phyloP scores from a whole-genome alignment of 1,140 invertebrate species.

The Drosophila parvula region DNA sequence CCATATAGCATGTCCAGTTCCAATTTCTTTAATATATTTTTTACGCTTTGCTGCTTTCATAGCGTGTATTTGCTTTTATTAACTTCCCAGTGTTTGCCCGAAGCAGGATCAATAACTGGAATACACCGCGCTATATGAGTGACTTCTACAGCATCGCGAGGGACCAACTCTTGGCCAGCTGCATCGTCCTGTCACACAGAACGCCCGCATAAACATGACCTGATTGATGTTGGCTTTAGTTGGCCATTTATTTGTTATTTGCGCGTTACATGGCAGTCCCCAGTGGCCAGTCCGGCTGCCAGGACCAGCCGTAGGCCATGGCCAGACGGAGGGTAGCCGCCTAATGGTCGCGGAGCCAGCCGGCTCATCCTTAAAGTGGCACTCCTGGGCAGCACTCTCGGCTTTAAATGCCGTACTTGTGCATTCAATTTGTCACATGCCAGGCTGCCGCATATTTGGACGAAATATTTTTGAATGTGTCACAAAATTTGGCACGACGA shows the following conservation, averaged over 20 bases:
- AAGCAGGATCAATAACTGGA: conserved; percentile 41
- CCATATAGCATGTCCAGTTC: too few species aligned
- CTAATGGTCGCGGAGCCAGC: conserved; percentile 31
- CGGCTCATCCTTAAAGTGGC: conserved; percentile 34
- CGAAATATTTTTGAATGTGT: conserved; percentile 58
- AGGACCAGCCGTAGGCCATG: conserved; percentile 1
- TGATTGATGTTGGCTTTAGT: conserved; percentile 70
- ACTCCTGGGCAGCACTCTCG: background rate
- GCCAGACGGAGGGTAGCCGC: conserved; percentile 6
- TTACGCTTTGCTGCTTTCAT: background rate
- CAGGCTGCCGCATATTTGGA: conserved; percentile 40
- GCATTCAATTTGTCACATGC: conserved; percentile 40
- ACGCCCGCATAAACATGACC: conserved; percentile 68
- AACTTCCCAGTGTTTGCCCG: conserved; percentile 1
- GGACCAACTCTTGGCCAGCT: conserved; percentile 15
- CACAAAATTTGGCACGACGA: conserved; percentile 39
- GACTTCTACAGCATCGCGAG: conserved; percentile 9
- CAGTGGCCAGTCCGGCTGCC: background rate
- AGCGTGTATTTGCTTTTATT: conserved; percentile 2
- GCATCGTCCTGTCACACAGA: conserved; percentile 23
- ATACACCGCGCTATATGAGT: conserved; percentile 11
- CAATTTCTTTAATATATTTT: too few species aligned
- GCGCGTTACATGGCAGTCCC: conserved; percentile 44
- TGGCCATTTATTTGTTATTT: conserved; percentile 70
- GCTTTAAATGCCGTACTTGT: conserved; percentile 23